phyloP scores from a whole-genome alignment of 1,140 invertebrate genomes.

The Nasonia vitripennis region DNA sequence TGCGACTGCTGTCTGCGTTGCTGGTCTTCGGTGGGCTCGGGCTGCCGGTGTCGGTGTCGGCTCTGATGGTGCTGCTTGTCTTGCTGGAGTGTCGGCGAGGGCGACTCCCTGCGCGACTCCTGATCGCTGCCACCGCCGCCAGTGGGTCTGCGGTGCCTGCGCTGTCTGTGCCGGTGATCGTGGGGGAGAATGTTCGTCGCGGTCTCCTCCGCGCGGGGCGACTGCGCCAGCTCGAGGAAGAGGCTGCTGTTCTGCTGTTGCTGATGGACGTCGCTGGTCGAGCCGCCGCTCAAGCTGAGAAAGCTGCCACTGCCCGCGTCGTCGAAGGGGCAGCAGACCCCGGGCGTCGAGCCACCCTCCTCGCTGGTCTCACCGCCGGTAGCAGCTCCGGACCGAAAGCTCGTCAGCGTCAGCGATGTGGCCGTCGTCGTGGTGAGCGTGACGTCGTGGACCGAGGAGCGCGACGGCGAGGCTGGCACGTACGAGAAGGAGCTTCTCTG shows the following conservation, averaged over 20 bases:
- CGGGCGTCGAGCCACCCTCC: constrained; percentile 32
- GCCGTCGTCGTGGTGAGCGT: constrained; percentile 18
- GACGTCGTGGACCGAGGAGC: background rate
- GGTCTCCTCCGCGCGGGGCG: background rate
- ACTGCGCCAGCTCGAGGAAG: constrained; percentile 24
- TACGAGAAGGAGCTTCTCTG: background rate
- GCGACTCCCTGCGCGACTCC: constrained; percentile 54
- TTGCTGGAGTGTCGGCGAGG: constrained; percentile 60
- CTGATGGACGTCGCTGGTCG: background rate
- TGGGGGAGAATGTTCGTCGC: background rate
- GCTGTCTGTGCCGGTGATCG: constrained; percentile 24
- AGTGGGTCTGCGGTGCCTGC: constrained; percentile 13
- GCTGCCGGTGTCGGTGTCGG: constrained; percentile 53
- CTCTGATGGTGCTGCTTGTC: constrained; percentile 58
- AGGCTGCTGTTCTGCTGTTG: background rate
- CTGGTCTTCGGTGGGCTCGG: constrained; percentile 56
- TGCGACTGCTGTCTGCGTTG: constrained; percentile 67
- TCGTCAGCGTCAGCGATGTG: background rate
- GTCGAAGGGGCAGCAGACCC: background rate
- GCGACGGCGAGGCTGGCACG: constrained; percentile 38
- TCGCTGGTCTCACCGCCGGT: constrained; percentile 29
- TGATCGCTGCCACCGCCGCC: background rate
- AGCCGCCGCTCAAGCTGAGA: constrained; percentile 6
- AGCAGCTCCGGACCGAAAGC: background rate
- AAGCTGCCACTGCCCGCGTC: background rate